Conservation (phyloP, 2,888 invertebrate species). For the Drosophila quinaria region DNA sequence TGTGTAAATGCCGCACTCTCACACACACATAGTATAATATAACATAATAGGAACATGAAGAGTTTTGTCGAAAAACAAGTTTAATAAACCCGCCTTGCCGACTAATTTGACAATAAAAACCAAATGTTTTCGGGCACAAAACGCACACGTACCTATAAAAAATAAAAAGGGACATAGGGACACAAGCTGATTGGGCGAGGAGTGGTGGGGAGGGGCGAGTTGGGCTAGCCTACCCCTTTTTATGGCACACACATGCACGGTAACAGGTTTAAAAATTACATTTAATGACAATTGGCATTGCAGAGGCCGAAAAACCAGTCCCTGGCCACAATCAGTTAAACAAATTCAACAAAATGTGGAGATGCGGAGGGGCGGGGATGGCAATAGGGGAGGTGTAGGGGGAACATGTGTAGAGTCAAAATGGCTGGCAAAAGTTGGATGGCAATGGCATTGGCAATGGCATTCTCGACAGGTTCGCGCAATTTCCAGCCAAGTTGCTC, state of each 20-base stretch:
- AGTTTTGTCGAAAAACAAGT: conserved; percentile 65
- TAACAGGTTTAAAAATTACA: conserved; percentile 81
- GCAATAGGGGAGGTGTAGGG: neutral
- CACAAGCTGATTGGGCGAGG: neutral
- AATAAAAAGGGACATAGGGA: conserved; percentile 38
- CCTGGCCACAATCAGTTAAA: conserved; percentile 53
- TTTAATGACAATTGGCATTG: conserved; percentile 77
- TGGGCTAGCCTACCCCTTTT: conserved; percentile 64
- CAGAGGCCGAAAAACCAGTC: conserved; percentile 38
- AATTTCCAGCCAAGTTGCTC: conserved; percentile 81
- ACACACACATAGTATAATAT: conserved; percentile 41
- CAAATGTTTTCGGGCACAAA: conserved; percentile 53
- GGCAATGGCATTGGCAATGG: conserved; percentile 36
- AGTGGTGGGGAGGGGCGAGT: neutral
- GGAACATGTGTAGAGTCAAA: conserved; percentile 58
- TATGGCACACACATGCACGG: conserved; percentile 70
- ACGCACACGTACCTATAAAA: conserved; percentile 32
- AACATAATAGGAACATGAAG: conserved; percentile 66
- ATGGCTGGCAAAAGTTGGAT: conserved; percentile 51
- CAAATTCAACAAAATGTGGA: conserved; percentile 36
- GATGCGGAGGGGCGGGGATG: neutral
- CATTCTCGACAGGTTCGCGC: conserved; percentile 67
- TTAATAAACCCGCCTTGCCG: conserved; percentile 78
- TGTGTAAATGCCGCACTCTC: conserved; percentile 32
- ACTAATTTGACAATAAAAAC: conserved; percentile 78